Percentiles rank a stretch among this genome's conserved stretches.
Evolutionary conservation across 2,797 vertebrate genomes (phyloP).

Genomic region (Carcharodon carcharias): DNA sequence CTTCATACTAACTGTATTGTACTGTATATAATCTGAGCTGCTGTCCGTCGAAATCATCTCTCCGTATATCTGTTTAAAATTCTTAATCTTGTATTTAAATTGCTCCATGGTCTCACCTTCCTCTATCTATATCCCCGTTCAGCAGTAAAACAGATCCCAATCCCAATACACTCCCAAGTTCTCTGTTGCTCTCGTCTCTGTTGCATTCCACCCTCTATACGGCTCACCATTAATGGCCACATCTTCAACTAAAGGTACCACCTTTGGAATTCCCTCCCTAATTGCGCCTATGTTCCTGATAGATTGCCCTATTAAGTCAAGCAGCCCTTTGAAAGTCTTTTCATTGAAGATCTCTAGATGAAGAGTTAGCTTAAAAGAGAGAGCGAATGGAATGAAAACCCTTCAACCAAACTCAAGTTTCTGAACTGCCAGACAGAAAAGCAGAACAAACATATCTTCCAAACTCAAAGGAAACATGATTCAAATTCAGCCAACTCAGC

Average conservation of each 20-base stretch:
- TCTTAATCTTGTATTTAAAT: too few relatives aligned
- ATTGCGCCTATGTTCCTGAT: too few relatives aligned
- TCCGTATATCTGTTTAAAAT: not conserved
- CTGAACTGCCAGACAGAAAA: not conserved
- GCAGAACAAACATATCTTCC: not conserved
- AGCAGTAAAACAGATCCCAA: too few relatives aligned
- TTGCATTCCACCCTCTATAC: not conserved
- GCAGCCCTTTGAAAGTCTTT: not conserved
- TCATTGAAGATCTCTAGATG: not conserved
- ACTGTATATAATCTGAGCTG: not conserved
- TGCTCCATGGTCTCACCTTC: too few relatives aligned
- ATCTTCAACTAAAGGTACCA: not conserved
- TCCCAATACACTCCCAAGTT: not conserved
- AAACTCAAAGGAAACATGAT: not conserved
- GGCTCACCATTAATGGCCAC: not conserved
- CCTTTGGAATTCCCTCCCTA: not conserved
- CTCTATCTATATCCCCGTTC: too few relatives aligned
- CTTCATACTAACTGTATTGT: not conserved
- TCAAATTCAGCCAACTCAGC: not conserved
- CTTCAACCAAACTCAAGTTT: not conserved
- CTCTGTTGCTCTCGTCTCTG: not conserved
- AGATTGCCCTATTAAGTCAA: not conserved
- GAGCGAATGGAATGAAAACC: not conserved
- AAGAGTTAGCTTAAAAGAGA: not conserved
- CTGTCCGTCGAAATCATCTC: not conserved